Percentiles rank a stretch among this genome's conserved stretches.
Conservation (phyloP, 1,140 invertebrate species). For the Zaprionus taronus region DNA sequence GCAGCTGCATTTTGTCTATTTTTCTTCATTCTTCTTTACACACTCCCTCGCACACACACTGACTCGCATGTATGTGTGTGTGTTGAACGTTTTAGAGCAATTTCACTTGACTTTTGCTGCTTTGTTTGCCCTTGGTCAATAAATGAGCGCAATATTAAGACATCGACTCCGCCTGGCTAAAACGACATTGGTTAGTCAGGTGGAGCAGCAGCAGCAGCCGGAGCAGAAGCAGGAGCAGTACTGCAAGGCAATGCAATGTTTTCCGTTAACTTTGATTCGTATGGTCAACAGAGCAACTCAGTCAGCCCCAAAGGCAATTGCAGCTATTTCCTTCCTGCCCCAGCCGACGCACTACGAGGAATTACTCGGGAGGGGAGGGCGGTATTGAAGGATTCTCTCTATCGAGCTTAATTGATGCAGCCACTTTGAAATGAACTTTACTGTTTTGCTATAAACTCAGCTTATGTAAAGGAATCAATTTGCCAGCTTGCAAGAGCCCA, state of each 20-base stretch:
- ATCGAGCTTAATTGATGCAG: not conserved
- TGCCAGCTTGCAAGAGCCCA: not conserved
- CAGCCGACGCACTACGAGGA: not conserved
- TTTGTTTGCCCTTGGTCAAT: constrained; percentile 73
- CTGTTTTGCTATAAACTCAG: not conserved
- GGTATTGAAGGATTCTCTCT: not conserved
- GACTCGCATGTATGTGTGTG: constrained; percentile 1
- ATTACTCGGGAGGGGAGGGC: too few relatives aligned
- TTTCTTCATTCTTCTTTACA: constrained; percentile 31
- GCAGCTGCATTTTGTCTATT: constrained; percentile 57
- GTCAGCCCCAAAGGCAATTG: constrained; percentile 12
- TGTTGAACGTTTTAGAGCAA: constrained; percentile 65
- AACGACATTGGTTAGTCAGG: constrained; percentile 49
- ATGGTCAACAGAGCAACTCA: constrained; percentile 33
- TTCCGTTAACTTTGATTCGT: constrained; percentile 41
- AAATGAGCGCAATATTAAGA: constrained; percentile 79
- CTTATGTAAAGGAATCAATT: not conserved
- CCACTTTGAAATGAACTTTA: not conserved
- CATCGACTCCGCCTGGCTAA: constrained; percentile 62
- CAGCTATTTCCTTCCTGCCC: constrained; percentile 7
- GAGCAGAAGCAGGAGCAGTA: not conserved
- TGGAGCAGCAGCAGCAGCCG: constrained; percentile 9
- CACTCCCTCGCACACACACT: constrained; percentile 24
- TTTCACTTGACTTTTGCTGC: constrained; percentile 71
- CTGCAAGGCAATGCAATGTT: constrained; percentile 43